Percentiles rank a stretch among this genome's conserved stretches.
phyloP scores from a whole-genome alignment of 1,140 invertebrate genomes.

The Paralvinella palmiformis region DNA sequence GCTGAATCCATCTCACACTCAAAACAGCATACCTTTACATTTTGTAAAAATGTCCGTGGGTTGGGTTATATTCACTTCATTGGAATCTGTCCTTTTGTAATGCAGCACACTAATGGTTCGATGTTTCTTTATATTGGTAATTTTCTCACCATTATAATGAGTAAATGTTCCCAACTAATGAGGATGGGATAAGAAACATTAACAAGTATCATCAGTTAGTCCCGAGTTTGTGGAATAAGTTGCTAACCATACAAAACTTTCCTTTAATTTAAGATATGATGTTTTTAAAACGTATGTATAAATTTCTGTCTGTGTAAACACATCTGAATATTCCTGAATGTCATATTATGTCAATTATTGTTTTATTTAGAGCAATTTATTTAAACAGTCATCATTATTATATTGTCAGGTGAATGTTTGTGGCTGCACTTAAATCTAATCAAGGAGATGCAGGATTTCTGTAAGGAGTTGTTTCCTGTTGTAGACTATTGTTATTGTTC shows the following conservation, averaged over 20 bases:
- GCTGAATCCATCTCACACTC: background rate
- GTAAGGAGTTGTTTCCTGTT: slow-evolving; percentile 68
- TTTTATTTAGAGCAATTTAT: background rate
- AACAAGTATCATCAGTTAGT: background rate
- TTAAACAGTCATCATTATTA: background rate
- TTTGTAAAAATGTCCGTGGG: background rate
- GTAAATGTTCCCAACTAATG: background rate
- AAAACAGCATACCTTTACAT: background rate
- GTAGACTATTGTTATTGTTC: slow-evolving; percentile 72
- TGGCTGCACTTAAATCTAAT: slow-evolving; percentile 83
- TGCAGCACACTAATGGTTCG: background rate
- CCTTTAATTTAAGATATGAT: background rate
- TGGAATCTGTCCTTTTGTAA: background rate
- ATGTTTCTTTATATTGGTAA: background rate
- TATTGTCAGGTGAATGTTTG: slow-evolving; percentile 67
- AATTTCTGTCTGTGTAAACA: background rate
- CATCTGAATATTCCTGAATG: background rate
- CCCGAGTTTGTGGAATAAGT: background rate
- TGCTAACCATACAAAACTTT: background rate
- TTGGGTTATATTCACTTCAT: background rate
- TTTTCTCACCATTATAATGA: background rate
- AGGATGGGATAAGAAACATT: background rate
- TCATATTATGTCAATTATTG: background rate
- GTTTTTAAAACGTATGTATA: background rate
- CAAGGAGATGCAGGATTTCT: slow-evolving; percentile 65